phyloP scores from a whole-genome alignment of 1,140 invertebrate species.

The Tetraneura akinire region DNA sequence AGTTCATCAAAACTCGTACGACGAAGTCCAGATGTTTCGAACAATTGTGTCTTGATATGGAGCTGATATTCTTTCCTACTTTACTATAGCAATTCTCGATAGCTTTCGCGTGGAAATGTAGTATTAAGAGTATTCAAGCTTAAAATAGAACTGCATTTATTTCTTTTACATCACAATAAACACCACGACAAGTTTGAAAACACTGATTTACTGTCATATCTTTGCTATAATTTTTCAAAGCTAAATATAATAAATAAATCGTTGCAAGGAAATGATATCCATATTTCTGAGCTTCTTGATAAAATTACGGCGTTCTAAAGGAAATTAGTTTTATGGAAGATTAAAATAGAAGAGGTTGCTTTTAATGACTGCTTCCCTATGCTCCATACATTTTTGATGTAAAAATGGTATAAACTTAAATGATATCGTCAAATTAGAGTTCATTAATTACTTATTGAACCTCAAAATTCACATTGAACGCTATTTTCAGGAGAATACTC shows the following conservation, averaged over 20 bases:
- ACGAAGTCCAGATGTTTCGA: slow-evolving; percentile 37
- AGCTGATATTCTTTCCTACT: slow-evolving; percentile 10
- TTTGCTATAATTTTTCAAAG: no score
- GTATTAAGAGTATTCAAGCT: background rate
- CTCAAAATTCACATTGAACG: background rate
- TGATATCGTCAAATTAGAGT: background rate
- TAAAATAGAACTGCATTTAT: slow-evolving; percentile 9
- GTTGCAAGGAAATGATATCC: background rate
- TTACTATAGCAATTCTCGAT: slow-evolving; percentile 34
- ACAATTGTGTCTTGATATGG: slow-evolving; percentile 49
- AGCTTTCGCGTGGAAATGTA: slow-evolving; percentile 11
- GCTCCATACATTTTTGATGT: background rate
- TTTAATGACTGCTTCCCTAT: slow-evolving; percentile 1
- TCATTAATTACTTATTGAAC: background rate
- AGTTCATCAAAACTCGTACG: slow-evolving; percentile 40
- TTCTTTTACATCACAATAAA: slow-evolving; percentile 11
- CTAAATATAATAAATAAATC: no score
- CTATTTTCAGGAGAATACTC: background rate
- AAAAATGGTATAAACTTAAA: slow-evolving; percentile 25
- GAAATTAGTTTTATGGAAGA: no score
- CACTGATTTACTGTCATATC: no score
- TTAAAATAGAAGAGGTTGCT: no score
- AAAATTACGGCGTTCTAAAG: background rate
- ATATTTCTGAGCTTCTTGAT: background rate
- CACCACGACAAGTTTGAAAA: slow-evolving; percentile 17